Conservation (phyloP, 2,113 vertebrate genomes). For the Pandion haliaetus region DNA sequence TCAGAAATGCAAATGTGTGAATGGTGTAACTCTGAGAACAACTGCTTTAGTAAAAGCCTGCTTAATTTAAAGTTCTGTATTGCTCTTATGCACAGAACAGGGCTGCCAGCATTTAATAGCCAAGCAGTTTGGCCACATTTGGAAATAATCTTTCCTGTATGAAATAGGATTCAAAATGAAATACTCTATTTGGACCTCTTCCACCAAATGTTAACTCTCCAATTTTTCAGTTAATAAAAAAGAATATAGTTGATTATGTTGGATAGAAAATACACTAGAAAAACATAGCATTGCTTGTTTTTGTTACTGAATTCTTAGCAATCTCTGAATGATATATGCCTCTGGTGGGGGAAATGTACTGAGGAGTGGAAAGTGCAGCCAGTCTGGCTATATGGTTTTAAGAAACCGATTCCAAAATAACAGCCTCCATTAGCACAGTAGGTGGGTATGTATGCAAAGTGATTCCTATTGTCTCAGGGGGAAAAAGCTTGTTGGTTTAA, state of each 20-base stretch:
- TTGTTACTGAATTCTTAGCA: conserved; percentile 49
- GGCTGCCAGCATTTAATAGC: conserved; percentile 18
- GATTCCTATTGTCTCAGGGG: conserved; percentile 9
- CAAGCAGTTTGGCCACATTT: conserved; percentile 44
- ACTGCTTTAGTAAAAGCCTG: neutral
- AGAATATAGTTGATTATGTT: conserved; percentile 40
- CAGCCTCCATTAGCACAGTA: conserved; percentile 16
- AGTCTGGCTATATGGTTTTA: conserved; percentile 29
- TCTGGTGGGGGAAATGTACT: neutral
- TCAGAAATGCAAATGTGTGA: conserved; percentile 46
- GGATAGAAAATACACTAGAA: conserved; percentile 34
- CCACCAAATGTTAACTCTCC: conserved; percentile 45
- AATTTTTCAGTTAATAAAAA: conserved; percentile 64
- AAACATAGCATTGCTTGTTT: conserved; percentile 11
- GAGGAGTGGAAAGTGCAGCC: conserved; percentile 11
- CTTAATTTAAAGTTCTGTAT: neutral
- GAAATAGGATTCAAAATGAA: conserved; percentile 47
- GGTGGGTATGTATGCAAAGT: conserved; percentile 42
- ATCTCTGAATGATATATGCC: conserved; percentile 35
- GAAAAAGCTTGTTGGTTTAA: conserved; percentile 7
- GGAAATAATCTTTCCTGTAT: conserved; percentile 65
- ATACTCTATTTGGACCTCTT: conserved; percentile 38
- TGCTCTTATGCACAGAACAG: neutral
- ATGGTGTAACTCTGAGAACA: neutral
- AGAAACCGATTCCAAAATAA: conserved; percentile 31